A percentile compares a stretch with the other conserved stretches of the same genome.
Evolutionary conservation across 2,113 vertebrate genomes (phyloP).

Genomic region (Dissostichus mawsoni): DNA sequence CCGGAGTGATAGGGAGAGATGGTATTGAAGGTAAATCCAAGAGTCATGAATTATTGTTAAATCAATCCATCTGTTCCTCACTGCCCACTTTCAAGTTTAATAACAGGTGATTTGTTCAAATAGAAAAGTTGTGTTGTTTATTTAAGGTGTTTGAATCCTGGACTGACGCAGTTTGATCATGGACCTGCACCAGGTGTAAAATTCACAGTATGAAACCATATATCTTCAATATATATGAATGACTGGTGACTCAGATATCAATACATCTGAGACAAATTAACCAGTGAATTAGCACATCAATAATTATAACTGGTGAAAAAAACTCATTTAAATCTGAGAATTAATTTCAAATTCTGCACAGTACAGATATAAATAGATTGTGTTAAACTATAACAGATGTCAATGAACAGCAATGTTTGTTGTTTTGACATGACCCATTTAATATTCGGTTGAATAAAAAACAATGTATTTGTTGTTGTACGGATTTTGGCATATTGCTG

Average conservation of each 20-base stretch:
- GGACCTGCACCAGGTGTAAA: not conserved
- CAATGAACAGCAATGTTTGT: too few species aligned
- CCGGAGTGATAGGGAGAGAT: constrained; percentile 63
- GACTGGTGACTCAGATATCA: too few species aligned
- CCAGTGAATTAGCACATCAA: not conserved
- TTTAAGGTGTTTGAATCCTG: constrained; percentile 1
- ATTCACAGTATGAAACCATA: not conserved
- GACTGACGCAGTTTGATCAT: not conserved
- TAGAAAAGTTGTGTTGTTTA: not conserved
- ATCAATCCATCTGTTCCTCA: constrained; percentile 20
- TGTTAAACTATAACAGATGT: not conserved
- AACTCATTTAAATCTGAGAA: not conserved
- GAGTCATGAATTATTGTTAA: constrained; percentile 30
- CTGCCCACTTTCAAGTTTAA: not conserved
- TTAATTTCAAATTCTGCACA: not conserved
- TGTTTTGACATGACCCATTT: not conserved
- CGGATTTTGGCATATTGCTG: not conserved
- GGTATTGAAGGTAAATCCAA: constrained; percentile 53
- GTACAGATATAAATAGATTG: not conserved
- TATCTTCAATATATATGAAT: too few species aligned
- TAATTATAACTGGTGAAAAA: not conserved
- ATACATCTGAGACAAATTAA: not conserved
- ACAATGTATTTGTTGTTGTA: not conserved
- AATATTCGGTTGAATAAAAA: not conserved
- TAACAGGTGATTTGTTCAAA: not conserved